phyloP scores from a whole-genome alignment of 1,140 invertebrate species.

The Sitophilus oryzae region DNA sequence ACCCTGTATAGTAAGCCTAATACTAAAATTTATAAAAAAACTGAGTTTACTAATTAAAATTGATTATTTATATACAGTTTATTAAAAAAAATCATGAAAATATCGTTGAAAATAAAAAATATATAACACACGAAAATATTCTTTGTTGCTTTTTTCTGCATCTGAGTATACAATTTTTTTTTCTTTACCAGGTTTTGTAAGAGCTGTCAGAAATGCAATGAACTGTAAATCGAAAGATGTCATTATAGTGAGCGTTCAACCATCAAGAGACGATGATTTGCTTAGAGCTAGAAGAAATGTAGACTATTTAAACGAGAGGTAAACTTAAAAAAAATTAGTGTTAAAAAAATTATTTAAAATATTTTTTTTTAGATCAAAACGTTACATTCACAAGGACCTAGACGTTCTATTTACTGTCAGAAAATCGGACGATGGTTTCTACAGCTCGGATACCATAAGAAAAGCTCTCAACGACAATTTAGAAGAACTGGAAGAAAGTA shows the following conservation, averaged over 20 bases:
- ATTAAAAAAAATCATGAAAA: no score
- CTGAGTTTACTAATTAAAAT: no score
- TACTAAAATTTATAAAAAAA: no score
- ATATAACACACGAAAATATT: no score
- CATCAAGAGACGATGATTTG: constrained; percentile 50
- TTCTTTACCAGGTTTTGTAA: constrained; percentile 55
- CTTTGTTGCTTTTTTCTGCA: no score
- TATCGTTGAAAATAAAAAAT: no score
- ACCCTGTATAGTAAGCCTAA: no score
- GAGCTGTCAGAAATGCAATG: constrained; percentile 72
- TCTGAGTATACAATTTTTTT: no score
- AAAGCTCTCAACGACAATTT: constrained; percentile 63
- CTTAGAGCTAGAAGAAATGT: constrained; percentile 37
- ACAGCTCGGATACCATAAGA: constrained; percentile 55
- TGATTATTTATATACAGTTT: no score
- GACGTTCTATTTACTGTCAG: constrained; percentile 84
- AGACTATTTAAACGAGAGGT: no score
- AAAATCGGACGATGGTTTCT: constrained; percentile 49
- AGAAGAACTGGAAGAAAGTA: constrained; percentile 68
- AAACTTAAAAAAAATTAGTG: no score
- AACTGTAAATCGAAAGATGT: constrained; percentile 68
- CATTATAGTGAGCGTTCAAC: constrained; percentile 64
- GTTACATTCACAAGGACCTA: constrained; percentile 52
- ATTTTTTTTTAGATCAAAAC: constrained; percentile 8
- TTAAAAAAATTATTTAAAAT: no score